phyloP scores from a whole-genome alignment of 2,113 vertebrate species.

The Psettodes erumei region DNA sequence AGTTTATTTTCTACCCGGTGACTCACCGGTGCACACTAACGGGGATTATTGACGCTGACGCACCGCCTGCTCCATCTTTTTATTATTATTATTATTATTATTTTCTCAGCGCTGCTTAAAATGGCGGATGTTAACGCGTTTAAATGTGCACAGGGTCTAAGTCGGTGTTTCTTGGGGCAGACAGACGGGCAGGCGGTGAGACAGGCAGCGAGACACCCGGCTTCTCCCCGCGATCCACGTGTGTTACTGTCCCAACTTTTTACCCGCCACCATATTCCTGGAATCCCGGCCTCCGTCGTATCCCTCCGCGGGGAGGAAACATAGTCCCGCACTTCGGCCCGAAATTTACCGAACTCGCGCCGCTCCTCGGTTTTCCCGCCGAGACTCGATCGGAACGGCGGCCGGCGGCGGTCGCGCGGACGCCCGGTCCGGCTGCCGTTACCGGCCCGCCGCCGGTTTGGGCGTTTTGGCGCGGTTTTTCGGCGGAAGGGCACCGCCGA shows the following conservation, averaged over 20 bases:
- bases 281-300: conserved; percentile 63
- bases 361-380: fast-evolving
- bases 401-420: fast-evolving
- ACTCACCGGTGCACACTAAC: neutral
- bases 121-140: too few species aligned
- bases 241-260: conserved; percentile 70
- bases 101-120: too few species aligned
- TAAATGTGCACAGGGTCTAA: too few species aligned
- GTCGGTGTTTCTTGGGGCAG: too few species aligned
- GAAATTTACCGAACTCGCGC: fast-evolving
- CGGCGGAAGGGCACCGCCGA: conserved; percentile 61
- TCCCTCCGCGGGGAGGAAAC: conserved; percentile 61
- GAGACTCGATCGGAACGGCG: fast-evolving
- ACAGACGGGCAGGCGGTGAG: conserved; percentile 17
- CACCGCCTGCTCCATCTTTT: too few species aligned
- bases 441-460: fast-evolving
- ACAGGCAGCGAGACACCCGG: conserved; percentile 72
- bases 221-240: conserved; percentile 73
- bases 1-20: neutral
- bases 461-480: conserved; percentile 81
- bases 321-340: conserved; percentile 15
- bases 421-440: fast-evolving
- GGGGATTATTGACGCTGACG: neutral
- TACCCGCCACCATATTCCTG: conserved; percentile 80
- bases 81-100: too few species aligned